Evolutionary conservation across 64 coral and sea anemone species (phyloP).

Genomic region (Montipora capricornis): DNA sequence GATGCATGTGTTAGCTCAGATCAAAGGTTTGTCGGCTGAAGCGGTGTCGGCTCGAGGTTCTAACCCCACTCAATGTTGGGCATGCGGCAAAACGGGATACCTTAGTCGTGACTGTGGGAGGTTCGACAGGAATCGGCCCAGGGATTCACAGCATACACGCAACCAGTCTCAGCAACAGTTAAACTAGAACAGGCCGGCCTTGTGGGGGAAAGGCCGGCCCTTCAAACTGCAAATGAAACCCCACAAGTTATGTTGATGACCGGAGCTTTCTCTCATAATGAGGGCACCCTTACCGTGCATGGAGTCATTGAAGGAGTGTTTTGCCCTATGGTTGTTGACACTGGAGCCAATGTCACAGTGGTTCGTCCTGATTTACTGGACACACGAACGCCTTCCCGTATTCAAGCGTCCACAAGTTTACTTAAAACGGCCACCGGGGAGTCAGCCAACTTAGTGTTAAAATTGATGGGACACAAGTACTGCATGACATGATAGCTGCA

Average conservation of each 20-base stretch:
- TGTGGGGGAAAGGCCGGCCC: too few relatives aligned
- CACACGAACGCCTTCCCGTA: background rate
- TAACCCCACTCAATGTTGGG: background rate
- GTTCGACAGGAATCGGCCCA: background rate
- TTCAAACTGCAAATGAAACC: background rate
- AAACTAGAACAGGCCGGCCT: too few relatives aligned
- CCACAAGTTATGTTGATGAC: background rate
- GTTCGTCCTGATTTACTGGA: conserved; percentile 25
- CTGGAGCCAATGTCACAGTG: conserved; percentile 46
- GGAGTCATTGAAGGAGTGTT: conserved; percentile 14
- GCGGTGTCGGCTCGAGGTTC: background rate
- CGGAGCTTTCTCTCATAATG: too few relatives aligned
- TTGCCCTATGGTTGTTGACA: conserved; percentile 39
- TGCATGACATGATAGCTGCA: background rate
- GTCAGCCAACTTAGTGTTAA: background rate
- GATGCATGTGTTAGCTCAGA: background rate
- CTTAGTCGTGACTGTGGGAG: background rate
- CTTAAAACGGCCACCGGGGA: conserved; percentile 40
- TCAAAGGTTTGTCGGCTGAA: background rate
- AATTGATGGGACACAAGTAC: background rate
- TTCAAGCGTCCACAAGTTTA: conserved; percentile 4
- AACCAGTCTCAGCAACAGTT: background rate
- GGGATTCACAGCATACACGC: background rate
- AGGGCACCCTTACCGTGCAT: background rate
- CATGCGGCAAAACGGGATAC: conserved; percentile 26